Evolutionary conservation across 2,113 vertebrate species (phyloP), one percentile per base, ranked within the genome.

Genomic region (Oryzias curvinotus): DNA sequence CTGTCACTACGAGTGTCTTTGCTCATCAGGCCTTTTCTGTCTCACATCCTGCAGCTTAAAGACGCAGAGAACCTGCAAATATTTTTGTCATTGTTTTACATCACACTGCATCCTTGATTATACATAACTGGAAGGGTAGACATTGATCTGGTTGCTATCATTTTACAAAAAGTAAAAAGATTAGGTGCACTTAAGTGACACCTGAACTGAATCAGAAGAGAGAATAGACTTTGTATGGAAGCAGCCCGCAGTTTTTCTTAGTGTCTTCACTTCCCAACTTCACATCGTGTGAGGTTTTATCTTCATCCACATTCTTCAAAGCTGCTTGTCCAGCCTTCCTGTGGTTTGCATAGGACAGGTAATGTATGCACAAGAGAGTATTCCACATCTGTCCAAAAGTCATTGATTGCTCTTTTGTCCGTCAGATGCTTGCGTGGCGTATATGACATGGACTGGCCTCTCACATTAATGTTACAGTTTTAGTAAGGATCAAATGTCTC

Each of bases 321-420:
- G 46, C 26, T 62, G 62, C 77, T 69, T 25, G 59, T 84, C 73
- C 77, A 73, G 75, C 73, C 48, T 36, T 71, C n/a, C 47, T 16
- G 48, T 66, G 75, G 84, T 89, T 92, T 93, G 89, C 91, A 91
- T 91, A 91, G 89, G 82, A 81, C 71, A 74, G 90, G 85, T 88
- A 65, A 85, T 78, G 80, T 80, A 80, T 84, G 80, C 77, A 84
- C 73, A 85, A 70, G 65, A 70, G 66, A 68, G 74, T 66, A 72
- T 63, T 77, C 69, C 81, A 70, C 69, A 87, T 76, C 78, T 41
- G 73, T 82, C 71, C 76, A 81, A 49, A 68, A 77, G 82, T 67
- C 69, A 65, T 36, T 36, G 52, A 65, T 36, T 36, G 52, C 78
- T 65, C 64, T 47, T 61, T 47, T 56, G 77, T 72, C 68, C 71